Evolutionary conservation across 2,113 vertebrate species (phyloP).

Genomic region (Pangasianodon hypophthalmus): DNA sequence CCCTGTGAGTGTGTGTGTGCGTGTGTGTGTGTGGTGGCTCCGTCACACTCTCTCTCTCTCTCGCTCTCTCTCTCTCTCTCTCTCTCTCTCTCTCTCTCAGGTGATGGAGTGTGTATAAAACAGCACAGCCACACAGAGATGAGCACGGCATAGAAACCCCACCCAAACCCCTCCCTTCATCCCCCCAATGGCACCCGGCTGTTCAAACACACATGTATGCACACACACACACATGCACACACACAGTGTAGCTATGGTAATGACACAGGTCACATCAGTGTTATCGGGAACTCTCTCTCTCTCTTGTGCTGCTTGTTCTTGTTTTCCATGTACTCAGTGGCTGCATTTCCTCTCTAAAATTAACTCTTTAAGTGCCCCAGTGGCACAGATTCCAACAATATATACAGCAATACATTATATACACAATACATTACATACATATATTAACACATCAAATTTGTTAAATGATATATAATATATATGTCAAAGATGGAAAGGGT

Average conservation of each 20-base stretch:
- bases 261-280: slow-evolving; percentile 57
- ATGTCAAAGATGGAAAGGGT: neutral
- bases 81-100: slow-evolving; percentile 43
- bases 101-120: slow-evolving; percentile 59
- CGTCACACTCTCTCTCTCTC: slow-evolving; percentile 23
- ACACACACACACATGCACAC: slow-evolving; percentile 34
- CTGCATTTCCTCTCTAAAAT: slow-evolving; percentile 23
- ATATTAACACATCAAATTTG: neutral
- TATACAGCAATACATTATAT: slow-evolving; percentile 54
- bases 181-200: slow-evolving; percentile 24
- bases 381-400: slow-evolving; percentile 37
- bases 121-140: slow-evolving; percentile 55
- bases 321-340: slow-evolving; percentile 10
- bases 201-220: slow-evolving; percentile 34
- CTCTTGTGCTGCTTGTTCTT: neutral
- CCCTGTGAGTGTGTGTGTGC: slow-evolving; percentile 33
- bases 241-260: slow-evolving; percentile 64
- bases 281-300: slow-evolving; percentile 27
- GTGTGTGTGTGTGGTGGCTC: slow-evolving; percentile 16
- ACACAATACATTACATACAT: neutral
- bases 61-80: slow-evolving; percentile 48
- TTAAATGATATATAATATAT: neutral
- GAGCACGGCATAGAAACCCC: slow-evolving; percentile 48
- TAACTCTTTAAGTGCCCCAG: slow-evolving; percentile 28
- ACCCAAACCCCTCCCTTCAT: slow-evolving; percentile 44